Evolutionary conservation across 2,113 vertebrate species (phyloP).

Genomic region (Trichomycterus rosablanca): DNA sequence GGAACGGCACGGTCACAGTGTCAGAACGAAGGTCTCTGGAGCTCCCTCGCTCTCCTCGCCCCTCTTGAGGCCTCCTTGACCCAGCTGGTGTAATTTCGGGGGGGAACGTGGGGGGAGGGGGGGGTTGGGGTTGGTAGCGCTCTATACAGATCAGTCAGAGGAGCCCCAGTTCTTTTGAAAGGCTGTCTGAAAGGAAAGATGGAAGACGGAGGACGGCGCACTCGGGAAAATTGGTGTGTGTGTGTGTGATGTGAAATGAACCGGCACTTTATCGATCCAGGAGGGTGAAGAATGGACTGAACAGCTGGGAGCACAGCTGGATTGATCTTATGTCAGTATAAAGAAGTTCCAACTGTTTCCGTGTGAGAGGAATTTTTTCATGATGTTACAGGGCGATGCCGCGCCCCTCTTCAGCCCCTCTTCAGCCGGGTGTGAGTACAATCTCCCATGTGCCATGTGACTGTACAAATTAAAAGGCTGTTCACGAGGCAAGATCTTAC

Average conservation of each 20-base stretch:
- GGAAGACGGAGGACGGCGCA: slow-evolving; percentile 12
- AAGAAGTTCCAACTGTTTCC: slow-evolving; percentile 5
- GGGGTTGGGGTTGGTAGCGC: slow-evolving; percentile 21
- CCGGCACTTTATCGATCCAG: slow-evolving; percentile 40
- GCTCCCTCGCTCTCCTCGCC: too few species aligned
- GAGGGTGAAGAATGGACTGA: slow-evolving; percentile 12
- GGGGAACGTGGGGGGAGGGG: too few species aligned
- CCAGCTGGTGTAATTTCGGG: too few species aligned
- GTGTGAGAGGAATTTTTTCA: slow-evolving; percentile 2
- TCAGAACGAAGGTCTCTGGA: neutral
- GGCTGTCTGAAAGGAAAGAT: slow-evolving; percentile 35
- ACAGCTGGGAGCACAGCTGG: slow-evolving; percentile 26
- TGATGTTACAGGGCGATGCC: neutral
- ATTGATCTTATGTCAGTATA: slow-evolving; percentile 11
- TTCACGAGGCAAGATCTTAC: too few species aligned
- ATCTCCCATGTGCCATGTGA: neutral
- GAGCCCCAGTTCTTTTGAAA: slow-evolving; percentile 49
- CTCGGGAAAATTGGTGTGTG: neutral
- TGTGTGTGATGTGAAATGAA: slow-evolving; percentile 1
- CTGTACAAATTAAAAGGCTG: neutral
- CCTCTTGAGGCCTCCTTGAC: neutral
- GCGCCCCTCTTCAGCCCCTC: too few species aligned
- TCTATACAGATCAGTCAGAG: slow-evolving; percentile 53
- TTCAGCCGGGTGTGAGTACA: neutral
- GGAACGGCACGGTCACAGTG: neutral